phyloP scores from a whole-genome alignment of 1,140 invertebrate species.

The Brachionus asplanchnoidis region DNA sequence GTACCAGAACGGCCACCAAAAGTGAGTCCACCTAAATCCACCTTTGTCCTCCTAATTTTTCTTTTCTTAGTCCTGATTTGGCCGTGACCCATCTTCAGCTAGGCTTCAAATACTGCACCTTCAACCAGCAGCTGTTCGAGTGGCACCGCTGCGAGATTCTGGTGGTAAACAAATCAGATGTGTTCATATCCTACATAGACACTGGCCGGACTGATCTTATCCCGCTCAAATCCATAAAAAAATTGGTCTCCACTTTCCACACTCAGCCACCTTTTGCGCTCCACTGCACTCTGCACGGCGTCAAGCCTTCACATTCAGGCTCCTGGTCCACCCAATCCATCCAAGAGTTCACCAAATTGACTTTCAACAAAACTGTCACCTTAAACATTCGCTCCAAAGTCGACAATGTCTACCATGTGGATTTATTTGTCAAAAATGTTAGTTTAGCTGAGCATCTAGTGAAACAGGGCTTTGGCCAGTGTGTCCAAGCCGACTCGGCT shows the following conservation, averaged over 20 bases:
- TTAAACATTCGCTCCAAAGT: not conserved
- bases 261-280: not conserved
- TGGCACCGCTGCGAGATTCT: conserved; percentile 28
- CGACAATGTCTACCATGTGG: not conserved
- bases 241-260: not conserved
- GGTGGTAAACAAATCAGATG: not conserved
- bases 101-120: not conserved
- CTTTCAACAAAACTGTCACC: not conserved
- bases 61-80: not conserved
- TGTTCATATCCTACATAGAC: not conserved
- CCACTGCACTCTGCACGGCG: not conserved
- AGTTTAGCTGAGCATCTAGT: not conserved
- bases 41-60: not conserved
- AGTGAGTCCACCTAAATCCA: not conserved
- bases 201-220: not conserved
- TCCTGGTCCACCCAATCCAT: not conserved
- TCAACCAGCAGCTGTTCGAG: conserved; percentile 14
- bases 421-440: conserved; percentile 17
- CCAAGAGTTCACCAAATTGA: not conserved
- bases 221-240: conserved; percentile 5
- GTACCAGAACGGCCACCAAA: not conserved
- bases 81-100: not conserved
- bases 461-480: not conserved
- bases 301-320: not conserved
- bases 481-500: not conserved